Evolutionary conservation across 2,888 invertebrate genomes (phyloP).

Genomic region (Ctena decussata): DNA sequence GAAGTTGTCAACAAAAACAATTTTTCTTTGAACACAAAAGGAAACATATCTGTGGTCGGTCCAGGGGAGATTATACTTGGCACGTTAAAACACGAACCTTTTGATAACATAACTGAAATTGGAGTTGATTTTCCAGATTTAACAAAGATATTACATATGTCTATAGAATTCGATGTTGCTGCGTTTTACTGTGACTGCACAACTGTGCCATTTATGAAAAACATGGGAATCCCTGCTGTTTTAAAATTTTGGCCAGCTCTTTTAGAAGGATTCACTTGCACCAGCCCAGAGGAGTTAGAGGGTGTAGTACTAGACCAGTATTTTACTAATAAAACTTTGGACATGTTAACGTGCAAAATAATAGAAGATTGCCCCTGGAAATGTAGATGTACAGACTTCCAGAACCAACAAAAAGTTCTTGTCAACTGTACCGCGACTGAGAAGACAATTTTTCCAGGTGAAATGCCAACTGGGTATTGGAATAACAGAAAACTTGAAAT

Average conservation of each 20-base stretch:
- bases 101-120: background rate
- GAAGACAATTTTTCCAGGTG: background rate
- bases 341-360: background rate
- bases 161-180: background rate
- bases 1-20: background rate
- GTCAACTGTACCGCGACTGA: background rate
- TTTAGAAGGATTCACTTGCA: background rate
- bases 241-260: background rate
- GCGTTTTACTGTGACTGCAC: background rate
- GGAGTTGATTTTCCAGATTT: background rate
- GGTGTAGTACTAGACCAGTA: background rate
- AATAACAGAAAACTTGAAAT: background rate
- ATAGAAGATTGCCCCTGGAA: background rate
- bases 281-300: background rate
- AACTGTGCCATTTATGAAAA: background rate
- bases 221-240: background rate
- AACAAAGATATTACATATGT: background rate
- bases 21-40: background rate
- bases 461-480: background rate
- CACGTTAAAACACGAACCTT: background rate
- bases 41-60: background rate
- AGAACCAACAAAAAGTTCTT: background rate
- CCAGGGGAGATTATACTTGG: background rate
- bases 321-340: background rate
- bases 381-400: background rate